phyloP scores from a whole-genome alignment of 2,888 invertebrate species.

The Agapostemon virescens region DNA sequence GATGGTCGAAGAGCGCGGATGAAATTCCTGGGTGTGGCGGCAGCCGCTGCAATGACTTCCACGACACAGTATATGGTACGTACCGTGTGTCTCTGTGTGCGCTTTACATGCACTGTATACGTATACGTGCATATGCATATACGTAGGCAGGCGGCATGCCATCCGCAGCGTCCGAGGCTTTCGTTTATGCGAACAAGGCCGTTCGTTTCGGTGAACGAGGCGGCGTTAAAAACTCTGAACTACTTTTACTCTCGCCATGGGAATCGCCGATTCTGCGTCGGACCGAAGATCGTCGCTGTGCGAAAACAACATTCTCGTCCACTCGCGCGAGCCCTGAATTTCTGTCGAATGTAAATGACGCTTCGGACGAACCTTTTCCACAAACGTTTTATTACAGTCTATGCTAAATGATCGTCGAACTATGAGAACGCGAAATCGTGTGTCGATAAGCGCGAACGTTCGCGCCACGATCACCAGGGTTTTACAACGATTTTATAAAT shows the following conservation, averaged over 20 bases:
- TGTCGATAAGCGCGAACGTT: no score
- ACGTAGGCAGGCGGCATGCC: conserved; percentile 22
- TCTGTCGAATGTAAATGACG: not conserved
- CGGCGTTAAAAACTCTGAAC: not conserved
- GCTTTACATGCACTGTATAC: no score
- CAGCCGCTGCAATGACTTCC: conserved; percentile 39
- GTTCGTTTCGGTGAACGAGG: conserved; percentile 24
- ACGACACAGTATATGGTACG: not conserved
- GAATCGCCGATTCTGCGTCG: not conserved
- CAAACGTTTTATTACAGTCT: conserved; percentile 33
- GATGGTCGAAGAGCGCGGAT: conserved; percentile 59
- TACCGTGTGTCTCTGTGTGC: not conserved
- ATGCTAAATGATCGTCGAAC: conserved; percentile 15
- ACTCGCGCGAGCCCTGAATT: no score
- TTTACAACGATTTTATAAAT: not conserved
- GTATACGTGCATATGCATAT: not conserved
- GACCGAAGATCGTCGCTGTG: not conserved
- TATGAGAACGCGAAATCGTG: conserved; percentile 3
- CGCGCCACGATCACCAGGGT: not conserved
- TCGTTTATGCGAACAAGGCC: conserved; percentile 33
- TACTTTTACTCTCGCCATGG: conserved; percentile 1
- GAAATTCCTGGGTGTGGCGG: conserved; percentile 78
- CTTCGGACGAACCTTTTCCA: not conserved
- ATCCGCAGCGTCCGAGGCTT: conserved; percentile 19
- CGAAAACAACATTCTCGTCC: no score